Conservation (phyloP, 2,888 invertebrate genomes). For the Dasysyrphus albostriatus region DNA sequence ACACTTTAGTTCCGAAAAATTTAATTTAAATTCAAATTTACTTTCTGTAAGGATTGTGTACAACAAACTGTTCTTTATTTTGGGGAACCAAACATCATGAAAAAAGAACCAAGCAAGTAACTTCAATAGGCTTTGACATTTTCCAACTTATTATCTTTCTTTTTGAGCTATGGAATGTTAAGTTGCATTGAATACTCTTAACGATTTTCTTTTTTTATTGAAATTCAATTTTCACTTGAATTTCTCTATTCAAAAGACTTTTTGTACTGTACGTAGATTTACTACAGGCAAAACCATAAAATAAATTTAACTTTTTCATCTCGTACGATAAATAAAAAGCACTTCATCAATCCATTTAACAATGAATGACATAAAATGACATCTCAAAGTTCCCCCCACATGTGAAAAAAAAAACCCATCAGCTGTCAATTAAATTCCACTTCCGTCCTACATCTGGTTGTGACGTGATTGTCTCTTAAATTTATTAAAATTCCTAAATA, state of each 20-base stretch:
- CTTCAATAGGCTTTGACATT: not conserved
- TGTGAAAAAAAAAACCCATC: not conserved
- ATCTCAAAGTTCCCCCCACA: conserved; percentile 1
- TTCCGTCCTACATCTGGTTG: conserved; percentile 49
- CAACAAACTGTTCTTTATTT: too few species aligned
- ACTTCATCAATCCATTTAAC: conserved; percentile 8
- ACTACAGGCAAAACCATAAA: not conserved
- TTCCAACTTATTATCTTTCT: not conserved
- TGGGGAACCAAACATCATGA: too few species aligned
- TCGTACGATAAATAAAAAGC: not conserved
- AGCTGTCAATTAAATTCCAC: conserved; percentile 54
- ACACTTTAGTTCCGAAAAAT: too few species aligned
- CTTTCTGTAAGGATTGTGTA: too few species aligned
- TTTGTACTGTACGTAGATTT: not conserved
- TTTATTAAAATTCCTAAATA: conserved; percentile 23
- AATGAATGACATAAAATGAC: conserved; percentile 23
- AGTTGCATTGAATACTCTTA: not conserved
- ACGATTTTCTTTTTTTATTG: not conserved
- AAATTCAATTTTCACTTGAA: not conserved
- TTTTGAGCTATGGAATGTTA: not conserved
- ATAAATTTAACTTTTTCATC: not conserved
- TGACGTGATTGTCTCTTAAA: not conserved
- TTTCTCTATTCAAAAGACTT: not conserved
- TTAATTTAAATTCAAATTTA: too few species aligned
- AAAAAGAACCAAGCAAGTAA: not conserved